Base-by-base conservation (phyloP, 2,797 vertebrate species). In the Microhierax caerulescens region DNA sequence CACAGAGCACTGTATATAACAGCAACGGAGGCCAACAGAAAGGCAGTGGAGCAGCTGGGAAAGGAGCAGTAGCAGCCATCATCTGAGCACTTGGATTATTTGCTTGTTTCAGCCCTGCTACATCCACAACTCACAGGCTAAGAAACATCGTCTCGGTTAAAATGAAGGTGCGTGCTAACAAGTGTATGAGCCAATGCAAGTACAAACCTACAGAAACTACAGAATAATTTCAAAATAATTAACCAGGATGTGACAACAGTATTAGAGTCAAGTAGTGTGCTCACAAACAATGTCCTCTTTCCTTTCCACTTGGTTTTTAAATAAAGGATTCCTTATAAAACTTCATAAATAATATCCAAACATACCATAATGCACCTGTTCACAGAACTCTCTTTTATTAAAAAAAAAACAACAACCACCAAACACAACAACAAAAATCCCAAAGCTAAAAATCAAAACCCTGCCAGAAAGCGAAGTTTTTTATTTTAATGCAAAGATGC, bases 251-350 rank as follows among this genome's bases (percentile, higher is more conserved):
- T 73, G 24, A 28, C 23, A 72, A 37, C 47, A 20, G 13, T 19
- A 34, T 15, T 47, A 13, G 32, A 70, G 22, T 17, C 12, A 32
- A 70, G 43, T 1, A 27, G 4, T 2, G 17, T 0, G 1, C 51
- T 48, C 69, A 72, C 39, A 24, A 67, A 23, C 23, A 53, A 37
- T 1, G 7, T 20, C 67, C 57, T 56, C 41, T 48, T 57, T 67
- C 48, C 70, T 63, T 86, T 51, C 37, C 47, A 27, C 3, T 16
- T 73, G 21, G 2, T 60, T 88, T 61, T 80, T 28, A 70, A 90
- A 77, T 36, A 83, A 76, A 76, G 25, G 32, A 77, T 36, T 47
- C 28, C 19, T n/a, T 28, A 21, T 32, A 64, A 72, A 85, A 41
- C 34, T 56, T 36, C 7, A 50, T 7, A 7, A 30, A 45, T 7